phyloP scores from a whole-genome alignment of 2,113 vertebrate genomes.

The Pyrgilauda ruficollis region DNA sequence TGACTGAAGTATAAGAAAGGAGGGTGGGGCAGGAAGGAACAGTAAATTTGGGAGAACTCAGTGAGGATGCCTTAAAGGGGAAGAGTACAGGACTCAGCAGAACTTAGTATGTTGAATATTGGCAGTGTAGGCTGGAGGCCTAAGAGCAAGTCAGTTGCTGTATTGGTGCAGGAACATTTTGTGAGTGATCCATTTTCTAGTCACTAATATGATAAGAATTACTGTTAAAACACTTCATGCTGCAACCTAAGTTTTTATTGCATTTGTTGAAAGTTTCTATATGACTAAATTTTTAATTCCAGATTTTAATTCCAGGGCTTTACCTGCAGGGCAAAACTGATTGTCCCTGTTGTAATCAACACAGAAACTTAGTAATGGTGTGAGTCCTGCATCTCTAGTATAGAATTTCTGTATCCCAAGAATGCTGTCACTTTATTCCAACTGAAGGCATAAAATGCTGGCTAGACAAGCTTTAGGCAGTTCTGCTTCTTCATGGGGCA shows the following conservation, averaged over 20 bases:
- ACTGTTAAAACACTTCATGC: not conserved
- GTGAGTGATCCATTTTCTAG: not conserved
- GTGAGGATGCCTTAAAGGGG: not conserved
- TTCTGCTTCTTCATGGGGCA: not conserved
- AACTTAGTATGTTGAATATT: not conserved
- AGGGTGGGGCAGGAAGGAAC: not conserved
- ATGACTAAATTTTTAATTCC: not conserved
- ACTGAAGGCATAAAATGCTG: not conserved
- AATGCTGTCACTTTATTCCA: not conserved
- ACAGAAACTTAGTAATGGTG: not conserved
- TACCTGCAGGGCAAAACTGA: not conserved
- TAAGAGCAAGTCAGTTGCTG: rapidly evolving
- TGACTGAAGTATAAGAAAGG: not conserved
- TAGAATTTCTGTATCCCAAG: not conserved
- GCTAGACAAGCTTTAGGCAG: not conserved
- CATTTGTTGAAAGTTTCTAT: not conserved
- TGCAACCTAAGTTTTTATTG: not conserved
- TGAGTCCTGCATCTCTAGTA: not conserved
- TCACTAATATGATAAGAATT: not conserved
- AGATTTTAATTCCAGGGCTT: not conserved
- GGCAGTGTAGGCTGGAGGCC: not conserved
- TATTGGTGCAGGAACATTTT: not conserved
- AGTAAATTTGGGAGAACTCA: not conserved
- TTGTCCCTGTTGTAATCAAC: not conserved
- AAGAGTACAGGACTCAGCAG: not conserved